phyloP scores from a whole-genome alignment of 2,797 vertebrate species.

The Varecia variegata region DNA sequence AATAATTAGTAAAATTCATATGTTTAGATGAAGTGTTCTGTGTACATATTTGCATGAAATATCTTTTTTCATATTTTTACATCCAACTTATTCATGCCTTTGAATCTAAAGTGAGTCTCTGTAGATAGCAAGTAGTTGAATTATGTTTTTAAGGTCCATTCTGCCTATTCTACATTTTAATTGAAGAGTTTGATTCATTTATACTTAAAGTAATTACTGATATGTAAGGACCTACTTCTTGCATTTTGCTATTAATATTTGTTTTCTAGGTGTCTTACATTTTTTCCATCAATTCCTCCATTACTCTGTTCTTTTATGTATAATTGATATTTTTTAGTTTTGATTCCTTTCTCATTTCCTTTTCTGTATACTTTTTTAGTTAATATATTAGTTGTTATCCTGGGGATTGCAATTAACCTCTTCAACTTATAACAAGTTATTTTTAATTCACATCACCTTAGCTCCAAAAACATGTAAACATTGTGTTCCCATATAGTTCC shows the following conservation, averaged over 20 bases:
- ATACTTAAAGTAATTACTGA: neutral
- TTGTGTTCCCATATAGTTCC: neutral
- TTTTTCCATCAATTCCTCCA: neutral
- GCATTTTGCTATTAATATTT: neutral
- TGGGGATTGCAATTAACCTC: neutral
- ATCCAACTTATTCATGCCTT: neutral
- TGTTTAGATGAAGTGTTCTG: too few relatives aligned
- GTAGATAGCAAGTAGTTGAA: neutral
- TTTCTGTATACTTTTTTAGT: neutral
- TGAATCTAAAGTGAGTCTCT: neutral
- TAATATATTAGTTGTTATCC: neutral
- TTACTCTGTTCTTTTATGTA: neutral
- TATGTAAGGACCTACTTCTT: neutral
- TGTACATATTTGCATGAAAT: neutral
- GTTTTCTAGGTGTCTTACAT: neutral
- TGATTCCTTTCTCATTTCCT: neutral
- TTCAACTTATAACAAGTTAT: neutral
- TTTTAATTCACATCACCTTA: neutral
- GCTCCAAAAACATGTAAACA: neutral
- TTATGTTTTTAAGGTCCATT: neutral
- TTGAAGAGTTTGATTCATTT: neutral
- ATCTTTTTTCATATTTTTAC: neutral
- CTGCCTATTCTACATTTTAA: neutral
- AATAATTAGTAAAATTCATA: neutral
- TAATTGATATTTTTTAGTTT: neutral